Conservation (phyloP, 2,113 vertebrate species). For the Scolopax mira region DNA sequence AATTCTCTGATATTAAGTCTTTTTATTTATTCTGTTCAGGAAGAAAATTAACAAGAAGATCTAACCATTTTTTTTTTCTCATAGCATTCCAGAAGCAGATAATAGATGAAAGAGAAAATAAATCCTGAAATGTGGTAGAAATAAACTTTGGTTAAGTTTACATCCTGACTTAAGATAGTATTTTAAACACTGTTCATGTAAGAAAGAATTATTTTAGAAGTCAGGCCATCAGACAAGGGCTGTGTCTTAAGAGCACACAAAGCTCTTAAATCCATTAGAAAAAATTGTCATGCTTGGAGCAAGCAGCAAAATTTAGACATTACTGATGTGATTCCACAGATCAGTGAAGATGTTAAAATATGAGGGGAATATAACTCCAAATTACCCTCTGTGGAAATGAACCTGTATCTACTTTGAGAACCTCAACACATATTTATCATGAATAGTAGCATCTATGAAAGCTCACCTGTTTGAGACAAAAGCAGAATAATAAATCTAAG, state of each 20-base stretch:
- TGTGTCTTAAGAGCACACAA: not conserved
- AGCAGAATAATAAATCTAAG: not conserved
- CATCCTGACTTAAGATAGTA: not conserved
- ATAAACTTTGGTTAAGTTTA: not conserved
- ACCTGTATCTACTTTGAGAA: not conserved
- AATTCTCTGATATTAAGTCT: not conserved
- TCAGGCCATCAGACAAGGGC: not conserved
- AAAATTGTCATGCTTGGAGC: not conserved
- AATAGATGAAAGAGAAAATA: not conserved
- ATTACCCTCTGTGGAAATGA: not conserved
- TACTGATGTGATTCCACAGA: not conserved
- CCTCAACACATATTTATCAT: not conserved
- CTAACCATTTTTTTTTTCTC: not conserved
- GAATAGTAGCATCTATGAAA: not conserved
- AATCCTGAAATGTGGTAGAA: not conserved
- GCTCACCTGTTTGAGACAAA: not conserved
- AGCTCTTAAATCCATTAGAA: not conserved
- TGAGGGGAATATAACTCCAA: not conserved
- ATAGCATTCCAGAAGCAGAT: not conserved
- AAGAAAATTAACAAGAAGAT: not conserved
- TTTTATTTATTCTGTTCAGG: not conserved
- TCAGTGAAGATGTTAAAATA: not conserved
- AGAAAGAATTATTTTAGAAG: not conserved
- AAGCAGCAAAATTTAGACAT: not conserved
- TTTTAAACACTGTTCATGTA: not conserved